Base-by-base conservation (phyloP, 2,888 invertebrate species). In the Pyrrhia umbra region DNA sequence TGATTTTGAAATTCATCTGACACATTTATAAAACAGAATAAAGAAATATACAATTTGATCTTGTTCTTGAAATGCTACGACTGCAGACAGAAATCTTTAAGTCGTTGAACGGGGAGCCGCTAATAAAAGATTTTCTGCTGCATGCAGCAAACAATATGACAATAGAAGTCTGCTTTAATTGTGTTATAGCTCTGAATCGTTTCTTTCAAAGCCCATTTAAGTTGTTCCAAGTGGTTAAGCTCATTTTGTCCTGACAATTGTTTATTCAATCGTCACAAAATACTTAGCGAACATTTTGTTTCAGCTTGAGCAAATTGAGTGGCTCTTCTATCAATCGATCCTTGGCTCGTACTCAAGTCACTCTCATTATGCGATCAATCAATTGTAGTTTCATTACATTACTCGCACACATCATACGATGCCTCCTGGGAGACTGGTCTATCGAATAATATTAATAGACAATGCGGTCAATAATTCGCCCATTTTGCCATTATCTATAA, bases 301-400 rank as follows among this genome's bases (percentile, higher is more conserved):
- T 50, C 27, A 5, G 16, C 16, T 50, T 8, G 0, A 34, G 16
- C 9, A 37, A 46, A 46, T 60, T 42, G n/a, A n/a, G 50, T 56
- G 34, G 27, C 27, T 49, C 42, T 30, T 23, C 37, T 39, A 51
- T 66, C 59, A 65, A 42, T 40, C 34, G 25, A 15, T 45, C 46
- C 45, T 50, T 65, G 59, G 59, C 50, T 50, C 20, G 21, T 30
- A 16, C 42, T 46, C 47, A 57, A 55, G 9, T 51, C 23, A 37
- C 25, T 60, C 27, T 37, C 47, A 52, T 54, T 25, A 67, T 43
- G 49, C 47, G 43, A 57, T 57, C 56, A 49, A 61, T 61, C 56
- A 51, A 21, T 25, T 40, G 45, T 6, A 18, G 13, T 16, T 20
- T 52, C 49, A 47, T 49, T 27, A 52, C 16, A 56, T 47, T 21